Base-by-base conservation (phyloP, 2,888 invertebrate genomes). In the Volucella zonaria region DNA sequence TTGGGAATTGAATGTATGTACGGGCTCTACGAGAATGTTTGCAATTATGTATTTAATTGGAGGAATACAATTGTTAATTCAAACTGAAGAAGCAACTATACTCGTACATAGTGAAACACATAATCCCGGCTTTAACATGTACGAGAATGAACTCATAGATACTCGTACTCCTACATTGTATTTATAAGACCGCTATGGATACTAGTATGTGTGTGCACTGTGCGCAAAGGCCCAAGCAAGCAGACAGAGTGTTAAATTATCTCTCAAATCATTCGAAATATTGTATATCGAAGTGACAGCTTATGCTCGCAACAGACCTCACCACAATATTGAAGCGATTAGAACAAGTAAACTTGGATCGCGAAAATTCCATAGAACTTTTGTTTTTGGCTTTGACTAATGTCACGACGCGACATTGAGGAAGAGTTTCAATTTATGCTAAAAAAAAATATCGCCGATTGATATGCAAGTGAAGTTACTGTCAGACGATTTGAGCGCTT, bases 141-240 rank as follows among this genome's bases (percentile, higher is more conserved):
- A 61, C 61, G 45, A 62, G 38, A 64, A 75, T 80, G 54, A 75
- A 80, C 61, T 80, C 80, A 80, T 79, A 45, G 40, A 73, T 40
- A 66, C 31, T 31, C 1, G 31, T 31, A 31, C 6, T 6, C 1
- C 31, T 31, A 31, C 6, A 31, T 31, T 31, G 31, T 31, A 31
- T 0, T 23, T 23, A 3, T 23, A 31, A 31, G 31, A 0, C 31
- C 31, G 31, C 6, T 31, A 6, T 31, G 61, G 74, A 47, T 38
- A 59, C 23, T 47, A 47, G 14, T 67, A 15, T 51, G 14, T 31
- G 47, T 56, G 43, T 54, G 18, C 8, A 38, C 4, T 56, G 43
- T 54, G 18, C 8, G 43, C 4, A 9, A 49, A 51, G 73, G 18
- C 14, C 40, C 75, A 70, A 64, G 62, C 68, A 76, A 31, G 6